phyloP scores from a whole-genome alignment of 2,797 vertebrate species.

The Myotis vivesi region DNA sequence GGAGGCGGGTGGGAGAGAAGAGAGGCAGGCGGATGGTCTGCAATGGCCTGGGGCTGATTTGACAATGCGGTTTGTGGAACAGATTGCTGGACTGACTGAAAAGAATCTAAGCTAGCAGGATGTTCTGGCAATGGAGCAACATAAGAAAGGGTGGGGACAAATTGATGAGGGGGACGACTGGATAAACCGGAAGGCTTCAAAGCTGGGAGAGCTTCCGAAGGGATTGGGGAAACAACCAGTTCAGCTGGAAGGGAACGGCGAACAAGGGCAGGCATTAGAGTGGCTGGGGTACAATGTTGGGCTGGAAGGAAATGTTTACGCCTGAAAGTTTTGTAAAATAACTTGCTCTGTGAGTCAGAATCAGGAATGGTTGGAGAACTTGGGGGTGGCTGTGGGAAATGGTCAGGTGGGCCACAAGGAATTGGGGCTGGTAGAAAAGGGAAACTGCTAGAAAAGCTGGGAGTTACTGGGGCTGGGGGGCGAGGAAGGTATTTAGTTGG shows the following conservation, averaged over 20 bases:
- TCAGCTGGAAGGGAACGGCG: conserved; percentile 69
- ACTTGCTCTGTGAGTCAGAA: conserved; percentile 42
- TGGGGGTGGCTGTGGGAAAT: background rate
- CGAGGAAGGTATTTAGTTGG: conserved; percentile 45
- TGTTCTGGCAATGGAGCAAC: conserved; percentile 15
- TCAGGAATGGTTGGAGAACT: background rate
- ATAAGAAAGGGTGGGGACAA: conserved; percentile 14
- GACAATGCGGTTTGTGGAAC: conserved; percentile 25
- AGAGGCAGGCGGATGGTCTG: background rate
- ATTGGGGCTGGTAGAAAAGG: conserved; percentile 33
- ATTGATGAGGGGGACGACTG: background rate
- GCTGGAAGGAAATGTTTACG: conserved; percentile 40
- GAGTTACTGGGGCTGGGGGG: conserved; percentile 55
- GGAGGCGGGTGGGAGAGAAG: background rate
- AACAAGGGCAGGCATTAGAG: conserved; percentile 53
- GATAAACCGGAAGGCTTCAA: conserved; percentile 56
- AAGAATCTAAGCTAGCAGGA: conserved; percentile 9
- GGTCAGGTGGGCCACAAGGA: conserved; percentile 53
- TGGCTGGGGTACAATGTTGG: background rate
- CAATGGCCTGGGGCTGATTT: background rate
- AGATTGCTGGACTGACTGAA: conserved; percentile 41
- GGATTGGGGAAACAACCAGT: conserved; percentile 38
- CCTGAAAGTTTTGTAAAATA: conserved; percentile 68
- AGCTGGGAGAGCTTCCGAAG: conserved; percentile 51
- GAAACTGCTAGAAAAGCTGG: conserved; percentile 49